Evolutionary conservation across 2,113 vertebrate genomes (phyloP).

Genomic region (Meleagris gallopavo): DNA sequence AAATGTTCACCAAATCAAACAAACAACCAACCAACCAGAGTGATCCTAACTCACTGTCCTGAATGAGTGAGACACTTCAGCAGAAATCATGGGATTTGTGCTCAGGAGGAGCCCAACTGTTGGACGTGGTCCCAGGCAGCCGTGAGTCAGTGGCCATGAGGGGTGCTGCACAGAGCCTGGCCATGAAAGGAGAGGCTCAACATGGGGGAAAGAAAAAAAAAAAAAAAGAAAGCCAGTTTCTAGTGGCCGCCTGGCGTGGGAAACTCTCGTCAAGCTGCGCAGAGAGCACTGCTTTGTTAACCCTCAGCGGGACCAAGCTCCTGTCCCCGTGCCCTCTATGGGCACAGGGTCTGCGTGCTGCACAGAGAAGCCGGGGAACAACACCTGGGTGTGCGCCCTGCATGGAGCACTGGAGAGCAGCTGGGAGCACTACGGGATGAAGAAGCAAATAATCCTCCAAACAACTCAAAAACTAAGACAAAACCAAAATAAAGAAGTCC

Average conservation of each 20-base stretch:
- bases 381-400: too few species aligned
- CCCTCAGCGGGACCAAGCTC: too few species aligned
- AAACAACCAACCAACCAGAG: too few species aligned
- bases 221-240: background rate
- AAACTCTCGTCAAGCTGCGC: background rate
- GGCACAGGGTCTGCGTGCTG: too few species aligned
- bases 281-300: background rate
- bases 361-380: too few species aligned
- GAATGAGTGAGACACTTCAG: too few species aligned
- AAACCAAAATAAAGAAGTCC: background rate
- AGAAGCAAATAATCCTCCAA: background rate
- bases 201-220: background rate
- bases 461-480: too few species aligned
- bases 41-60: too few species aligned
- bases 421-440: background rate
- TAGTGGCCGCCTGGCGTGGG: background rate
- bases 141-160: constrained; percentile 7
- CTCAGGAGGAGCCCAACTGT: background rate
- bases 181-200: constrained; percentile 61
- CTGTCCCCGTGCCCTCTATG: too few species aligned
- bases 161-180: background rate
- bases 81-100: background rate
- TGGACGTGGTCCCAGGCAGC: background rate
- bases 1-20: background rate
- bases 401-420: too few species aligned